Base-by-base conservation (phyloP, 1,140 invertebrate genomes). In the Cotesia typhae region DNA sequence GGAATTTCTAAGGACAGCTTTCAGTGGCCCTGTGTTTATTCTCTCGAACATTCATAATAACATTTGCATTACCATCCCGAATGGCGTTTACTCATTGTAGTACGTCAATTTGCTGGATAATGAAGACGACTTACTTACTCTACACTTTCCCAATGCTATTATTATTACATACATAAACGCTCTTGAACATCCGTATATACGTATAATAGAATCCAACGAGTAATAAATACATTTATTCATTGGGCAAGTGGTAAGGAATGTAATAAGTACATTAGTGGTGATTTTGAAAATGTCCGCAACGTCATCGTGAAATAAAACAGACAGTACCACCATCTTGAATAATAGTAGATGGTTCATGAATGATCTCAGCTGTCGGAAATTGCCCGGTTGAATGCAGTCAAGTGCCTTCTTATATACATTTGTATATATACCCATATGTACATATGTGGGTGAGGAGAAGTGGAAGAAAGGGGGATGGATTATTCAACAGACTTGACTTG, bases 351-450 rank as follows among this genome's bases (percentile, higher is more conserved):
- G 57, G 51, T 71, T 71, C 64, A 71, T 71, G 69, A 71, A 71
- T 71, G 69, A 71, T 71, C 60, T 71, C 69, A 71, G 61, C 69
- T 71, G 69, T 71, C 69, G 60, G 69, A 71, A 71, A 71, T 71
- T 71, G 69, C 60, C 69, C 52, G 69, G 38, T 71, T 65, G 41
- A 35, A 71, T 71, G 69, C 60, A 70, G 36, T 61, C 61, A 51
- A 71, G 69, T 71, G 60, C 61, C 51, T 71, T 47, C 41, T 47
- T 47, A 47, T 47, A 10, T 47, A 47, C 10, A 10, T 57, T 57
- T 57, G 53, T 47, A 10, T 47, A 47, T 47, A 10, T 47, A 3
- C 10, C 6, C 41, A 10, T 47, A 41, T 41, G 38, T 41, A 47
- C 10, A 47, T 47, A 47, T 47, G 10, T 47, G 10, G 6, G 6